Conservation (phyloP, 2,888 invertebrate species). For the Limulus polyphemus region DNA sequence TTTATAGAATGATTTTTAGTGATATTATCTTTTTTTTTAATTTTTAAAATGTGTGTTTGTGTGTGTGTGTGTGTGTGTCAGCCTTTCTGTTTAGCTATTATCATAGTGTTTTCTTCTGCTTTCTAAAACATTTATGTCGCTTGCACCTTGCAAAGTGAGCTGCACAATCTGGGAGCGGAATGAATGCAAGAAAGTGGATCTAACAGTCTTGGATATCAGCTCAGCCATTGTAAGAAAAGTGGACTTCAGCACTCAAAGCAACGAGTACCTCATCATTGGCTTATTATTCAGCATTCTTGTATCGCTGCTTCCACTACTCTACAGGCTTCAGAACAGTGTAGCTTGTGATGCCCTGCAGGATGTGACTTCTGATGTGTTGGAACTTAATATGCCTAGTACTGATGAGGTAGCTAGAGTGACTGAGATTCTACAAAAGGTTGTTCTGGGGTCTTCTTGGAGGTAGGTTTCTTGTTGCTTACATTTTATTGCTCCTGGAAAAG, state of each 20-base stretch:
- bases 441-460: conserved; percentile 17
- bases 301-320: conserved; percentile 29
- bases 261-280: conserved; percentile 60
- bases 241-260: conserved; percentile 62
- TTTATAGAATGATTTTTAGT: too few species aligned
- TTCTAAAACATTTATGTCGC: not conserved
- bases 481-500: not conserved
- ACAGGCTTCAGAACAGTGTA: conserved; percentile 20
- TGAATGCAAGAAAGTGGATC: conserved; percentile 79
- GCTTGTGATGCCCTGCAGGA: conserved; percentile 13
- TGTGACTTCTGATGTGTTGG: conserved; percentile 21
- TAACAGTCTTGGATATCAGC: conserved; percentile 87
- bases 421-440: conserved; percentile 10
- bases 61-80: too few species aligned
- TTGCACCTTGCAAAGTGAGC: conserved; percentile 52
- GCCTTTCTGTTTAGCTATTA: too few species aligned
- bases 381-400: conserved; percentile 17
- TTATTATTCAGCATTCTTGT: conserved; percentile 33
- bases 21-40: too few species aligned
- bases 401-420: conserved; percentile 18
- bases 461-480: conserved; percentile 2
- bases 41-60: too few species aligned
- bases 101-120: too few species aligned
- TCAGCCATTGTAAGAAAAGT: conserved; percentile 85
- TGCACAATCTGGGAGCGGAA: conserved; percentile 89